Evolutionary conservation across 2,888 invertebrate genomes (phyloP), one percentile per base, ranked within the genome.

Genomic region (Dioctria linearis): DNA sequence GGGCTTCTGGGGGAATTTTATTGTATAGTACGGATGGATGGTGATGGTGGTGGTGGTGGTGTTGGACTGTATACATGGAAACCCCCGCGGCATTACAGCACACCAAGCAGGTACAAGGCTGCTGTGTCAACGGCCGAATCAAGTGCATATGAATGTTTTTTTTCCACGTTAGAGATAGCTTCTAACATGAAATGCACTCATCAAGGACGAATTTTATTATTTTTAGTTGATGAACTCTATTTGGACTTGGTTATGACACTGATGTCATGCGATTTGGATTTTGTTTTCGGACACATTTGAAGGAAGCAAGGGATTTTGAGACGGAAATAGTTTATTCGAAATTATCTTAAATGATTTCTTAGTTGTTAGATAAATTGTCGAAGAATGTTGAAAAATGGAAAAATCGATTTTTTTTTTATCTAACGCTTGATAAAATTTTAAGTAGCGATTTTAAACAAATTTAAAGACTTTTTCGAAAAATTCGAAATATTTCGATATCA

Each of bases 71-170:
- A 8, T 54, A 54, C 9, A 42, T 6, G 57, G 43, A 73, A 13
- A 73, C 57, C 42, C 39, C 57, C 9, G 37, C n/a, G 40, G 40
- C 54, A 71, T 8, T 4, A 8, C 25, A 13, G 13, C 13, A 43
- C 3, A n/a, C 37, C 63, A 57, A 42, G 65, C 73, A 80, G 73
- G 67, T 80, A 80, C 80, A 80, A 80, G 80, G 80, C 76, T 67
- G 63, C 43, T 76, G 57, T 80, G 80, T 76, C 80, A 80, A 80
- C 67, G 80, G 67, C 76, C 80, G 76, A 80, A 66, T 80, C 80
- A 80, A 80, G 80, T 76, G 80, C 80, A 80, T 80, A 65, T 66
- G 43, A 75, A 51, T 49, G 46, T 78, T 76, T 54, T 71, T 69
- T 69, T 9, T 37, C 49, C 69, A 51, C 49, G 49, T 49, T 49